Evolutionary conservation across 2,113 vertebrate genomes (phyloP).

Genomic region (Azemiops feae): DNA sequence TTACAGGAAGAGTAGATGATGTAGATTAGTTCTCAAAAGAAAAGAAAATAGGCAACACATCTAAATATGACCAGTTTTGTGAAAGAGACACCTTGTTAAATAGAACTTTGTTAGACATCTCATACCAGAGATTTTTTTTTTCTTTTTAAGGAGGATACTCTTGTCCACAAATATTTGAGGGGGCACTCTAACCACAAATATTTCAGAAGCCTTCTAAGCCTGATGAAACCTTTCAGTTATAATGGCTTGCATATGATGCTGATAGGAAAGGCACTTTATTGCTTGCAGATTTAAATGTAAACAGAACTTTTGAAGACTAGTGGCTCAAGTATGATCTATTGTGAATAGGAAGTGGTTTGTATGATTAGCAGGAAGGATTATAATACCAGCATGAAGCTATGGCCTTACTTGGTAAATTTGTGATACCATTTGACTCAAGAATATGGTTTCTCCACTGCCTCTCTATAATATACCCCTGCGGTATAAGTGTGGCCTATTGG

Average conservation of each 20-base stretch:
- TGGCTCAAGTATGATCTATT: background rate
- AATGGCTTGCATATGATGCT: conserved; percentile 54
- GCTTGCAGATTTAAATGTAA: conserved; percentile 24
- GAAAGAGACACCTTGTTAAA: conserved; percentile 21
- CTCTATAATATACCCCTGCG: background rate
- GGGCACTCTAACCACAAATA: conserved; percentile 42
- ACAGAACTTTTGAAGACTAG: conserved; percentile 3
- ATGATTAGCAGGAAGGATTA: background rate
- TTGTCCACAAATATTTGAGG: conserved; percentile 44
- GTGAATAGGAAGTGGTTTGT: background rate
- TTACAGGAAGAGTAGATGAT: fast-evolving
- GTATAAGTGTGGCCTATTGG: background rate
- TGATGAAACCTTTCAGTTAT: conserved; percentile 35
- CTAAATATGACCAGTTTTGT: background rate
- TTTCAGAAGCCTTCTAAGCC: conserved; percentile 40
- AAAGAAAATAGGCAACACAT: fast-evolving
- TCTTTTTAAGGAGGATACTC: background rate
- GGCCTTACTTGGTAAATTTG: background rate
- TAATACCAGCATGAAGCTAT: background rate
- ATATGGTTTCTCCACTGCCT: background rate
- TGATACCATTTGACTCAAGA: background rate
- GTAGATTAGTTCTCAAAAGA: background rate
- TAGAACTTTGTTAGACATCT: conserved; percentile 21
- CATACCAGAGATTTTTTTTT: conserved; percentile 17
- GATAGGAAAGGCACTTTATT: background rate